Percentiles rank a stretch among this genome's conserved stretches.
Evolutionary conservation across 2,888 invertebrate genomes (phyloP).

Genomic region (Perizoma affinitatum): DNA sequence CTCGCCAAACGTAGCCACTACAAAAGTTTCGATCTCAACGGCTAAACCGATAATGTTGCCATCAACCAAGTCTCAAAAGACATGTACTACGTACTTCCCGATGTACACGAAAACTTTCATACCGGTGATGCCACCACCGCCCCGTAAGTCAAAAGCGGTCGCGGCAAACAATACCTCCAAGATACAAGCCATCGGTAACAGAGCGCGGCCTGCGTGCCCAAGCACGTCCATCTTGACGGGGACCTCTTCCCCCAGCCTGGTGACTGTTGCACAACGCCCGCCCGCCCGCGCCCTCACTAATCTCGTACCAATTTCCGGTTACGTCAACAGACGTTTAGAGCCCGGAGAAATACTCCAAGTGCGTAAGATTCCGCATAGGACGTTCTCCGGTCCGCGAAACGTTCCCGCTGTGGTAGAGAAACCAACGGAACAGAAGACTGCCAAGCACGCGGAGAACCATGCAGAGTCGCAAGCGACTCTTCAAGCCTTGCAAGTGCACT

Average conservation of each 20-base stretch:
- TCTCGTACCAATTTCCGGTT: not conserved
- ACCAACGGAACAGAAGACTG: constrained; percentile 6
- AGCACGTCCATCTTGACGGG: not conserved
- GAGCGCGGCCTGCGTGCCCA: not conserved
- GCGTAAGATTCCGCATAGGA: constrained; percentile 15
- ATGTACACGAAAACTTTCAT: constrained; percentile 16
- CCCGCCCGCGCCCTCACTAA: constrained; percentile 6
- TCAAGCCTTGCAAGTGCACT: not conserved
- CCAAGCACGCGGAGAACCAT: constrained; percentile 22
- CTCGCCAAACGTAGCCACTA: constrained; percentile 8
- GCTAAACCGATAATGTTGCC: constrained; percentile 5
- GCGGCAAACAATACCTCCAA: constrained; percentile 1
- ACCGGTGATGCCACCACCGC: constrained; percentile 7
- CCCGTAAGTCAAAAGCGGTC: not conserved
- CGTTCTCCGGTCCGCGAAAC: constrained; percentile 32
- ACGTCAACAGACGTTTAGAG: constrained; percentile 12
- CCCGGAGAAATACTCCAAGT: constrained; percentile 22
- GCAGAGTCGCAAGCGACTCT: constrained; percentile 15
- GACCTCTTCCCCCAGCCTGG: constrained; percentile 1
- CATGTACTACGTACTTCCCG: constrained; percentile 1
- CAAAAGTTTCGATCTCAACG: constrained; percentile 4
- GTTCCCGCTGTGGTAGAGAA: constrained; percentile 13
- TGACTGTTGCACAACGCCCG: not conserved
- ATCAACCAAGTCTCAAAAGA: constrained; percentile 2
- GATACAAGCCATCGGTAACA: constrained; percentile 11